Evolutionary conservation across 2,888 invertebrate species (phyloP).

Genomic region (Andricus quercusramuli): DNA sequence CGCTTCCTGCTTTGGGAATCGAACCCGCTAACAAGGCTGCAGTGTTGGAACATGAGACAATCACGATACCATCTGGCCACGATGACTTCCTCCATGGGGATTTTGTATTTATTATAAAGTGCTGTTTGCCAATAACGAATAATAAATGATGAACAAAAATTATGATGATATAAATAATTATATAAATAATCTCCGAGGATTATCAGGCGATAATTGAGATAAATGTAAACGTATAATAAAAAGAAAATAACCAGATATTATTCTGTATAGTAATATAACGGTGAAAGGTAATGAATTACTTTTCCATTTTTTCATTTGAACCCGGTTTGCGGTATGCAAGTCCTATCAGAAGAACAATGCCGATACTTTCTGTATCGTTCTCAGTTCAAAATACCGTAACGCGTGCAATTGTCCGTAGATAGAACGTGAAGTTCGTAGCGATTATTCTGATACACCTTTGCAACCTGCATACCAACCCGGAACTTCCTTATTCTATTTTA

Average conservation of each 20-base stretch:
- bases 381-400: slow-evolving; percentile 27
- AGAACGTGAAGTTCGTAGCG: background rate
- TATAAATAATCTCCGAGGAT: background rate
- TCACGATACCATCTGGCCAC: too few relatives aligned
- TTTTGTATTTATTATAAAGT: too few relatives aligned
- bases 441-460: slow-evolving; percentile 1
- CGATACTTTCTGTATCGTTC: slow-evolving; percentile 29
- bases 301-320: slow-evolving; percentile 4
- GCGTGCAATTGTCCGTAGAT: slow-evolving; percentile 24
- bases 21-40: too few relatives aligned
- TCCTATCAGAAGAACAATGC: slow-evolving; percentile 33
- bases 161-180: background rate
- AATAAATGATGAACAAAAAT: background rate
- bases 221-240: background rate
- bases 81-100: too few relatives aligned
- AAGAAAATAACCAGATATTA: background rate
- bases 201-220: background rate
- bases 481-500: background rate
- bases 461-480: slow-evolving; percentile 11
- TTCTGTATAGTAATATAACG: background rate
- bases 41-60: too few relatives aligned
- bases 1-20: too few relatives aligned
- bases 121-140: background rate
- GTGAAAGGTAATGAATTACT: background rate
- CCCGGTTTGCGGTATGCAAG: background rate